Evolutionary conservation across 2,888 invertebrate genomes (phyloP), one percentile per base, ranked within the genome.

Genomic region (Automeris io): DNA sequence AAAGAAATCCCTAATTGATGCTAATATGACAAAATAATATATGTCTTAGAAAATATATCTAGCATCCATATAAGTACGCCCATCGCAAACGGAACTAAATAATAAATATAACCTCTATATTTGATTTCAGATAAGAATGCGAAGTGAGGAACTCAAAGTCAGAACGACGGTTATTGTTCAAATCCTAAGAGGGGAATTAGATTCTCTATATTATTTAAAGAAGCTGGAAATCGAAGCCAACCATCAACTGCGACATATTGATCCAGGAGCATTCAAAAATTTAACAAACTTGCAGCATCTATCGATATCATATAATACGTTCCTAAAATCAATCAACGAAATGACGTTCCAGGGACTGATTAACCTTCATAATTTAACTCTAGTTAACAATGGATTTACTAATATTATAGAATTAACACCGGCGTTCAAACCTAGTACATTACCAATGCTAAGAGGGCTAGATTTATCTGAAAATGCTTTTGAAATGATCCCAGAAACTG

Each of bases 391-490:
- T 49, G 88, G 88, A 16, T 89, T 90, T 45, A 57, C 51, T 2
- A 75, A 70, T 34, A 65, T 90, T 6, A 43, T 71, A 13, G 65
- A 79, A 8, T 50, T 90, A 13, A 76, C 88, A 1, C 56, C 68
- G 29, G 75, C 88, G 1, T 71, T 89, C 29, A 70, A 65, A 24
- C 68, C 77, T 0, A 67, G 47, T 5, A 65, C 74, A 35, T 52
- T 90, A 24, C 89, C 89, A 1, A 70, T 70, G 0, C 49, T 91
- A 4, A 57, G 49, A 42, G 74, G 70, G 35, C 58, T 90, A 13
- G 83, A 86, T 46, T 57, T 90, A 39, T 88, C 88, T 22, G 88
- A 89, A 57, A 90, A 90, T 55, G 61, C 66, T 2, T 86, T 90
- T 29, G 71, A 74, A 39, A 51, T 48, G 3, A 80, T 91, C 6